These are phyloP conservation scores for Xenopus petersii DNA, from an alignment of 2,797 vertebrate species.

Conservation along the genomic window DNA sequence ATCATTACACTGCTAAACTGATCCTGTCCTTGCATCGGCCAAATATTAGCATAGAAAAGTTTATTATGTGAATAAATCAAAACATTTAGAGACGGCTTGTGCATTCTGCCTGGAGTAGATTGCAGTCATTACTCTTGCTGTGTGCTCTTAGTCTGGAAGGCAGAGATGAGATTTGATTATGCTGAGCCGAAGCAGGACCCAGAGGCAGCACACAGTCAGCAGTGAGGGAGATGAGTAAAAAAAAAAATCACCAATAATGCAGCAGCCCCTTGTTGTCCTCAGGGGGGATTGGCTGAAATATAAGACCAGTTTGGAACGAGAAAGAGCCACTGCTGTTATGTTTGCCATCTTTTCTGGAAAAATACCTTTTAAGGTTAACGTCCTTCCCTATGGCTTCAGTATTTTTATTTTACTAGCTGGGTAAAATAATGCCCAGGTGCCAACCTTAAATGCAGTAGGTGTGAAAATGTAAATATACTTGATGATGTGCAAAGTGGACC, in stretches of 20 bases:
- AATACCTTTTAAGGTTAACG: no score
- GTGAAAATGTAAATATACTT: no score
- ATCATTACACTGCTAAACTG: constrained; percentile 43
- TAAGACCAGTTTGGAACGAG: constrained; percentile 9
- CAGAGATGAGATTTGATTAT: constrained; percentile 49
- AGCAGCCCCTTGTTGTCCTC: constrained; percentile 10
- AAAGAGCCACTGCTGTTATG: constrained; percentile 24
- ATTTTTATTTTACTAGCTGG: no score
- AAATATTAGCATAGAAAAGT: constrained; percentile 51
- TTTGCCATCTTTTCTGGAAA: no score
- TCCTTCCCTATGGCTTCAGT: no score
- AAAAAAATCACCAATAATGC: constrained; percentile 29
- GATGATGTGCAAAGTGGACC: no score
- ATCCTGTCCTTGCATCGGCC: constrained; percentile 45
- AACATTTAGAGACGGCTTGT: constrained; percentile 48
- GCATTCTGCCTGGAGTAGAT: constrained; percentile 47
- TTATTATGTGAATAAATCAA: constrained; percentile 50
- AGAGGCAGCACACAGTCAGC: constrained; percentile 24
- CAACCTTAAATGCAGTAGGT: no score
- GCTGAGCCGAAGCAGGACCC: constrained; percentile 33
- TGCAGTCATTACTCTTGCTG: constrained; percentile 47
- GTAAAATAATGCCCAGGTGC: no score
- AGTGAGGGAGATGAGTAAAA: constrained; percentile 30
- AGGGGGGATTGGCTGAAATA: constrained; percentile 20
- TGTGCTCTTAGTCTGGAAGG: constrained; percentile 32